Evolutionary conservation across 2,797 vertebrate genomes (phyloP).

Genomic region (Spatula versicolor): DNA sequence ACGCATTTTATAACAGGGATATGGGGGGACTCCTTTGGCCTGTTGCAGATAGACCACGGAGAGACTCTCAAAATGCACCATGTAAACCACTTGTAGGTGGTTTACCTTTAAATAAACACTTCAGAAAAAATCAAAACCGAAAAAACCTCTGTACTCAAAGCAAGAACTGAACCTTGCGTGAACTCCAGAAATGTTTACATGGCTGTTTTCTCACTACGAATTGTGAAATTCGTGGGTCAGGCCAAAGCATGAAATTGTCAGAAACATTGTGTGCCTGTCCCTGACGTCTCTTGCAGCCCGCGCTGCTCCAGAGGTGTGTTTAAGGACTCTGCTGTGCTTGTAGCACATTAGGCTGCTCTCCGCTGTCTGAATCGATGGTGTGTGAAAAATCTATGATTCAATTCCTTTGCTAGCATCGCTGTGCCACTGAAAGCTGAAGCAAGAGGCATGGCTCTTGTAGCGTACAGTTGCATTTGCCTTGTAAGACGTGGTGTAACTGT

Average conservation of each 20-base stretch:
- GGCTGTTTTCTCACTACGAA: not conserved
- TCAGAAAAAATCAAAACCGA: not conserved
- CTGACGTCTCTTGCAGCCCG: not conserved
- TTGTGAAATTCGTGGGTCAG: not conserved
- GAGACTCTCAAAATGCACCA: not conserved
- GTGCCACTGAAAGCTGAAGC: not conserved
- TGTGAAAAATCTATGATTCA: not conserved
- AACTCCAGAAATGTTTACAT: not conserved
- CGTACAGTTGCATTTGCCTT: not conserved
- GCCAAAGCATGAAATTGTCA: not conserved
- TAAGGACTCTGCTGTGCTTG: not conserved
- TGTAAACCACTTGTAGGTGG: not conserved
- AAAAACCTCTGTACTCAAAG: not conserved
- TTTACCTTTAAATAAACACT: not conserved
- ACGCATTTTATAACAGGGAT: not conserved
- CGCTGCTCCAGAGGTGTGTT: not conserved
- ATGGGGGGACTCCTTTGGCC: not conserved
- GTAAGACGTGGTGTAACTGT: not conserved
- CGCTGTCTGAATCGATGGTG: not conserved
- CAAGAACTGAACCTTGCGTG: not conserved
- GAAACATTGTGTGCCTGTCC: not conserved
- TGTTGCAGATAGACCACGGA: not conserved
- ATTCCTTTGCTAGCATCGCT: not conserved
- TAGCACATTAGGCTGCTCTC: not conserved
- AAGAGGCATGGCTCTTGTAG: not conserved